A percentile compares a stretch with the other conserved stretches of the same genome.
phyloP scores from a whole-genome alignment of 2,888 invertebrate genomes.

The Hanleya hanleyi region DNA sequence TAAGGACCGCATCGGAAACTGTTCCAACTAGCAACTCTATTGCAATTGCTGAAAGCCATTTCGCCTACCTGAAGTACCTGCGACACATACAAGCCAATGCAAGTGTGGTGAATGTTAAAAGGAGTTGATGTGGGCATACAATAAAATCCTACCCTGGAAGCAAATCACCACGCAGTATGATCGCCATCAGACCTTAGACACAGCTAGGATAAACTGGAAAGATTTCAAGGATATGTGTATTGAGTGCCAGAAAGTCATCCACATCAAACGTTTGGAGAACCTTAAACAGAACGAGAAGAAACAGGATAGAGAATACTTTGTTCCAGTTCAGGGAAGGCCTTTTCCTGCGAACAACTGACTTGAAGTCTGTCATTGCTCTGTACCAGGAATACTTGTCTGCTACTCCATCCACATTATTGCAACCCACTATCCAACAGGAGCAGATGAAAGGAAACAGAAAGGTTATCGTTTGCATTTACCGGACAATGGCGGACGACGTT shows the following conservation, averaged over 20 bases:
- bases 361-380: neutral
- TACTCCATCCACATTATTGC: neutral
- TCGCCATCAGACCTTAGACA: neutral
- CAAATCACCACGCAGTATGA: neutral
- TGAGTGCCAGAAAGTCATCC: neutral
- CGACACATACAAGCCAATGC: neutral
- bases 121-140: conserved; percentile 1
- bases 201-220: neutral
- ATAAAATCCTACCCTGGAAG: neutral
- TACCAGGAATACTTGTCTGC: neutral
- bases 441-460: neutral
- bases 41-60: neutral
- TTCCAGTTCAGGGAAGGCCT: neutral
- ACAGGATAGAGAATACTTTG: neutral
- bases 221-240: neutral
- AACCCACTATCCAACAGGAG: neutral
- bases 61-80: neutral
- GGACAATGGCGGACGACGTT: neutral
- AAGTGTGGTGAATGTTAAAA: neutral
- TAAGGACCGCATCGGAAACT: neutral
- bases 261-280: neutral
- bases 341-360: neutral
- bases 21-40: neutral
- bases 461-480: neutral
- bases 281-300: neutral